phyloP scores from a whole-genome alignment of 2,888 invertebrate species.

The Sipha maydis region DNA sequence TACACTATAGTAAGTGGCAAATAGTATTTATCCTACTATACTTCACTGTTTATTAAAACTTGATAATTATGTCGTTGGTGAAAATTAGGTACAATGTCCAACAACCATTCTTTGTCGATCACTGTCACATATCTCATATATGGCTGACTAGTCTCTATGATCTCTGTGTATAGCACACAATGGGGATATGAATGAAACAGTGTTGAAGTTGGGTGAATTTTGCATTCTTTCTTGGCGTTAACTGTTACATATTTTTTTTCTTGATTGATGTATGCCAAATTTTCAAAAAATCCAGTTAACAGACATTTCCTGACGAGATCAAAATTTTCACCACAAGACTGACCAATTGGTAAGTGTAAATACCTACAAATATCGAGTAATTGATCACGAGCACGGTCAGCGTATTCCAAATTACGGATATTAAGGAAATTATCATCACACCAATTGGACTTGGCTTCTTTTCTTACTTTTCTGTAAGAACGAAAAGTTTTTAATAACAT shows the following conservation, averaged over 20 bases:
- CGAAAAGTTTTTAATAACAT: constrained; percentile 89
- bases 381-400: constrained; percentile 82
- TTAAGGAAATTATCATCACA: constrained; percentile 91
- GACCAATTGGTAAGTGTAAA: constrained; percentile 70
- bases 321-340: constrained; percentile 72
- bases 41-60: constrained; percentile 43
- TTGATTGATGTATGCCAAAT: constrained; percentile 83
- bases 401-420: constrained; percentile 83
- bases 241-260: constrained; percentile 79
- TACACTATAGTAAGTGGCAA: background rate
- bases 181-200: constrained; percentile 77
- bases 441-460: constrained; percentile 74
- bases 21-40: background rate
- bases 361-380: constrained; percentile 77
- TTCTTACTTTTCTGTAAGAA: constrained; percentile 73
- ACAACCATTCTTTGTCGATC: constrained; percentile 84
- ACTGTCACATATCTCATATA: constrained; percentile 83
- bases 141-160: constrained; percentile 84
- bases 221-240: constrained; percentile 75
- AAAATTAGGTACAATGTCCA: constrained; percentile 69
- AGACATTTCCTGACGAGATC: constrained; percentile 77
- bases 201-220: constrained; percentile 86
- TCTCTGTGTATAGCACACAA: constrained; percentile 84
- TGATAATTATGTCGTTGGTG: constrained; percentile 61
- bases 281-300: constrained; percentile 83